Base-by-base conservation (phyloP, 2,797 vertebrate genomes). In the Galagoides demidoff region DNA sequence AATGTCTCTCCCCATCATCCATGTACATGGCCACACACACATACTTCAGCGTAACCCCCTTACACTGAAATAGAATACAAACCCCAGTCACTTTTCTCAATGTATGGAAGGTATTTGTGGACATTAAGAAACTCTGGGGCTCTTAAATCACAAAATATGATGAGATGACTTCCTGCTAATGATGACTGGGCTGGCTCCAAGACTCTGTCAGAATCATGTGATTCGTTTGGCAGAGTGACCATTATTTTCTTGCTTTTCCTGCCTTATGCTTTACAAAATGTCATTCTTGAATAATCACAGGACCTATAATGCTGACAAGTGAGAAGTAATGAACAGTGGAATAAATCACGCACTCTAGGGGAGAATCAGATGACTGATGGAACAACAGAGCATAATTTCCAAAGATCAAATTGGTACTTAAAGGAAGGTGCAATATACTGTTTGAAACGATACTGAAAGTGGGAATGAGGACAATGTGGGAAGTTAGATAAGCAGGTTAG, bases 181-280 rank as follows among this genome's bases (percentile, higher is more conserved):
- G 77, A 78, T 29, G 20, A 73, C 31, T 85, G 81, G 81, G 19
- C 73, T 92, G 29, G 66, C 57, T 92, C 66, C 71, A 73, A 82
- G 76, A 85, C 77, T 89, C 73, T 95, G 34, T 88, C 73, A 90
- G 84, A 34, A 90, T 93, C 85, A 74, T 66, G 73, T 92, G 92
- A 88, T 85, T 63, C 77, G 20, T n/a, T 93, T 94, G 90, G 79
- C 79, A 93, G 49, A 90, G 43, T 55, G 77, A 89, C 73, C 27
- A 27, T 73, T 59, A 57, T 76, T 85, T 93, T 94, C 55, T 87
- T 90, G 74, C 43, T 85, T 81, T 90, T 76, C 39, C 81, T 90
- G 27, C 59, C 61, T 89, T 93, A 93, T 95, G 90, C 82, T 89
- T 91, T 93, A 45, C n/a, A 64, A 93, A 95, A 93, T 92, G 85